Evolutionary conservation across 2,797 vertebrate genomes (phyloP), one percentile per base, ranked within the genome.

Genomic region (Sarcophilus harrisii): DNA sequence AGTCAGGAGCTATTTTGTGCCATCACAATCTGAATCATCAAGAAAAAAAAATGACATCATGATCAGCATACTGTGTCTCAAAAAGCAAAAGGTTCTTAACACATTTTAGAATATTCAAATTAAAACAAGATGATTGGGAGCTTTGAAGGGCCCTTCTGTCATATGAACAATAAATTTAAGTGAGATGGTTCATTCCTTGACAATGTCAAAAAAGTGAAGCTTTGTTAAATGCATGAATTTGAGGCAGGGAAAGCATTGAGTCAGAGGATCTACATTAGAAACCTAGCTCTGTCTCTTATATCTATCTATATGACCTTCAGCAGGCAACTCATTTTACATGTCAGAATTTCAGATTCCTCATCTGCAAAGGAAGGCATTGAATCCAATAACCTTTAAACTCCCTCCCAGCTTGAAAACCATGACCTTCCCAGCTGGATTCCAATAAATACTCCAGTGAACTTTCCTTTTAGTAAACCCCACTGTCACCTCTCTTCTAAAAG

Each of bases 401-500:
- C 45, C 73, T 87, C 38, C 38, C 21, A 45, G 38, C 38, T 45
- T 81, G 45, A 45, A 81, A 45, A 81, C 73, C 45, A 24, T 49
- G 73, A 87, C 38, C 38, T 87, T 87, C 24, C 38, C 38, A 45
- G 73, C 21, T 87, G 73, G 38, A 87, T 24, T 87, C 52, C 14
- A 73, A 93, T 2, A 93, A 57, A 95, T 14, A 29, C 91, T 95
- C 92, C 96, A 95, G 93, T 94, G 90, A 60, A 13, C 62, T 95
- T 94, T 45, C n/a, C 73, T 4, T n/a, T 27, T 87, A 89, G 55
- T 92, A 91, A 97, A 24, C 60, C 58, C 93, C 62, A 28, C 92
- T 93, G 92, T 16, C 92, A 95, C 57, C 49, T 94, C 59, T 95
- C 54, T 90, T 58, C 2, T 90, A 95, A 95, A 58, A 27, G 54